These are phyloP conservation scores for Temnothorax nylanderi DNA, from an alignment of 1,140 invertebrate genomes.

Conservation along the genomic window DNA sequence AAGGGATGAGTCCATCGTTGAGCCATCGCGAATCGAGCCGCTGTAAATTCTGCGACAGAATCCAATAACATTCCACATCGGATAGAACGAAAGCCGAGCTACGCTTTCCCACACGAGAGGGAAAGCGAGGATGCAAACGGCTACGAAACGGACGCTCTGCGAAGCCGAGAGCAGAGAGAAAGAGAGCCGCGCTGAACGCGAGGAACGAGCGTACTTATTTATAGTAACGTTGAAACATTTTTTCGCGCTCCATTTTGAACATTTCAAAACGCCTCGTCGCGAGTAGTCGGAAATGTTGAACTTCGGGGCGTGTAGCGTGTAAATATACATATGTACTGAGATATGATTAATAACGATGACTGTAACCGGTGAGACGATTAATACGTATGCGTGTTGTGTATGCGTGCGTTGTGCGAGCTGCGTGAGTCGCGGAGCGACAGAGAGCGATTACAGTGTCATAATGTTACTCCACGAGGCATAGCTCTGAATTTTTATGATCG, in stretches of 20 bases:
- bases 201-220: conserved; percentile 73
- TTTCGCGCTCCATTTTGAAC: conserved; percentile 13
- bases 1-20: neutral
- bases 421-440: conserved; percentile 47
- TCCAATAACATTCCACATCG: conserved; percentile 46
- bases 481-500: conserved; percentile 69
- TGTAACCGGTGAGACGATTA: conserved; percentile 54
- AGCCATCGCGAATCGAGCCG: neutral
- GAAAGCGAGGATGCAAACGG: neutral
- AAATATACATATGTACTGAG: conserved; percentile 65
- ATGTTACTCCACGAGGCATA: conserved; percentile 72
- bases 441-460: conserved; percentile 76
- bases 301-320: conserved; percentile 11
- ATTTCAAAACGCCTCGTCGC: neutral
- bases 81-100: conserved; percentile 11
- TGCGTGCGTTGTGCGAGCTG: neutral
- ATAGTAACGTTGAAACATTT: conserved; percentile 65
- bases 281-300: conserved; percentile 23
- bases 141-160: neutral
- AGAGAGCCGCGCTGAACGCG: neutral
- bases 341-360: conserved; percentile 60
- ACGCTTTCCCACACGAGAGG: neutral
- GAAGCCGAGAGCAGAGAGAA: neutral
- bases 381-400: conserved; percentile 1
- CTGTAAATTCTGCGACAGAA: conserved; percentile 45